Evolutionary conservation across 2,113 vertebrate genomes (phyloP), one percentile per base, ranked within the genome.

Genomic region (Xenotilapia caudafasciata): DNA sequence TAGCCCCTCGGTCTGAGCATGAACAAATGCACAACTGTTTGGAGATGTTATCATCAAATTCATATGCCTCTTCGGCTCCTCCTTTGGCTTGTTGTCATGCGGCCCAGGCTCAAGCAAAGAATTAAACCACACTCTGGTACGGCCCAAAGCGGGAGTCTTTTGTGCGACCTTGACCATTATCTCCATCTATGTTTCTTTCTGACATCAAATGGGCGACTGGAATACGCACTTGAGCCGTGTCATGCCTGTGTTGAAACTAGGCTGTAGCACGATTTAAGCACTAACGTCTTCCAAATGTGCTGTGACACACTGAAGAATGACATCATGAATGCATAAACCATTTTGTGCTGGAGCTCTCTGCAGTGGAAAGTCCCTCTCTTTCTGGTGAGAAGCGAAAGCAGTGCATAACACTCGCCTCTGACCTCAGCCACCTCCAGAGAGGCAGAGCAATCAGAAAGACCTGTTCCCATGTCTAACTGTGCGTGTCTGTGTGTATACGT

Each of bases 261-360:
- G 83, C 92, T 60, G 53, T 9, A 81, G 86, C 80, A 4, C n/a
- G 2, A 53, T 55, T 70, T 73, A 38, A 87, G 87, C 5, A 31
- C 84, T 95, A 95, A 96, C 86, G n/a, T 91, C 91, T 94, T 94
- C 93, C 95, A 94, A 93, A 94, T 96, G 93, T 93, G 89, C 91
- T 83, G 92, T 86, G 92, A 92, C 92, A 84, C 80, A 53, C 79
- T 60, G 83, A 83, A 47, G 33, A 88, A 93, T 96, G 94, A 96
- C 94, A 92, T 96, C 94, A 96, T 92, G 80, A 79, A 84, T 85
- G 88, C 87, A 89, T 90, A 82, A 94, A 90, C 84, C 89, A 89
- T 90, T 93, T 84, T 80, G 84, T 70, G 84, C 15, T 86, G 89
- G 90, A 90, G 89, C 82, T 15, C 55, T 40, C 42, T 26, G 82